These are phyloP conservation scores for Andrena bicolor DNA, from an alignment of 2,888 invertebrate genomes.

Conservation along the genomic window DNA sequence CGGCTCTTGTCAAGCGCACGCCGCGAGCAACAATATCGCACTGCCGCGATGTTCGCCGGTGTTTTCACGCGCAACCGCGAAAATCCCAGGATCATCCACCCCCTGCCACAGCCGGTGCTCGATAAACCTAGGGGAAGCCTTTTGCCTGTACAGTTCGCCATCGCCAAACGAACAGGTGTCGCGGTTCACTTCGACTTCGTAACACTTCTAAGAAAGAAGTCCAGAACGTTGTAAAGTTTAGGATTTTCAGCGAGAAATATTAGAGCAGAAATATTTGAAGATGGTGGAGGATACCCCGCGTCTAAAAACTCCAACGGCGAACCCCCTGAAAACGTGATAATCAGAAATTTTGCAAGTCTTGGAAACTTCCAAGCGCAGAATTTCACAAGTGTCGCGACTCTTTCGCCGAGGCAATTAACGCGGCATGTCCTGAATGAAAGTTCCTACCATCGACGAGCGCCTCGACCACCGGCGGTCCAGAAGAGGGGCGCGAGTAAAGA, in stretches of 20 bases:
- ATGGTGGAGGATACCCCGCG: not conserved
- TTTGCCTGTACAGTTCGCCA: not conserved
- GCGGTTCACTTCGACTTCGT: no score
- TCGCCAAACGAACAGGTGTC: no score
- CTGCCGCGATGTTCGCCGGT: slow-evolving; percentile 11
- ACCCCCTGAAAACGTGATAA: not conserved
- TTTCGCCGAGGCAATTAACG: slow-evolving; percentile 52
- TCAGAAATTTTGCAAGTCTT: slow-evolving; percentile 3
- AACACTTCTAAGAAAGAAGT: no score
- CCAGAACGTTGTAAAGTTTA: no score
- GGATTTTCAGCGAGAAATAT: not conserved
- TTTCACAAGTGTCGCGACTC: slow-evolving; percentile 17
- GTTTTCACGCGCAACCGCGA: slow-evolving; percentile 26
- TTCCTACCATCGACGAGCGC: slow-evolving; percentile 12
- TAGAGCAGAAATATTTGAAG: not conserved
- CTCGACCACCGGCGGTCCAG: not conserved
- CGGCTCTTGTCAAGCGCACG: slow-evolving; percentile 53
- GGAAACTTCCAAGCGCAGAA: slow-evolving; percentile 17
- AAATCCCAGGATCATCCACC: slow-evolving; percentile 19
- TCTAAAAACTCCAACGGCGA: not conserved
- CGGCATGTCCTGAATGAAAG: slow-evolving; percentile 44
- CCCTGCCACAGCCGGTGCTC: no score
- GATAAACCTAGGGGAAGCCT: not conserved
- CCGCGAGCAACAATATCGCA: slow-evolving; percentile 39
- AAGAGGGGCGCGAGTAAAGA: slow-evolving; percentile 11